Conservation (phyloP, 2,888 invertebrate genomes). For the Caenorhabditis sp. region DNA sequence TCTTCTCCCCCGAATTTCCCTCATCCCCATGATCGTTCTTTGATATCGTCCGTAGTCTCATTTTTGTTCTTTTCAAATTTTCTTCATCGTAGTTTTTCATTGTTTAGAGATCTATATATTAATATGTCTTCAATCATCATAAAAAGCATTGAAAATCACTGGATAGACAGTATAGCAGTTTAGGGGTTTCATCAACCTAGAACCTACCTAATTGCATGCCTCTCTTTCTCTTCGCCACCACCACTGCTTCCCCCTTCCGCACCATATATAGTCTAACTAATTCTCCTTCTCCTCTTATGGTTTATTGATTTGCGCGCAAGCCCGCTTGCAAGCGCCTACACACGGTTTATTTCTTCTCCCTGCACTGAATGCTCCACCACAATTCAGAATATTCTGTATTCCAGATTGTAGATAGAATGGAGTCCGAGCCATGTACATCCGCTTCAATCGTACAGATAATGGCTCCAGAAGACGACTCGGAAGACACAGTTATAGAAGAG, state of each 20-base stretch:
- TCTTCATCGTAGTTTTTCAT: neutral
- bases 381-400: no score
- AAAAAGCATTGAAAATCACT: neutral
- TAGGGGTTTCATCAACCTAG: slow-evolving; percentile 17
- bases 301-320: no score
- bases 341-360: no score
- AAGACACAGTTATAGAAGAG: neutral
- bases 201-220: slow-evolving; percentile 19
- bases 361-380: no score
- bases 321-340: no score
- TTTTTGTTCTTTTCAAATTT: neutral
- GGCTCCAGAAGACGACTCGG: neutral
- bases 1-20: neutral
- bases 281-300: neutral
- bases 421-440: no score
- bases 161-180: neutral
- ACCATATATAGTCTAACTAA: no score
- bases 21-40: no score
- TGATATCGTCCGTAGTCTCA: no score
- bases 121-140: slow-evolving; percentile 1
- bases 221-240: neutral
- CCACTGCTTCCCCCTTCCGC: neutral
- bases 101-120: neutral
- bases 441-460: neutral
- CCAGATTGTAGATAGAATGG: no score